Evolutionary conservation across 2,888 invertebrate genomes (phyloP), one percentile per base, ranked within the genome.

Genomic region (Epistrophe eligans): DNA sequence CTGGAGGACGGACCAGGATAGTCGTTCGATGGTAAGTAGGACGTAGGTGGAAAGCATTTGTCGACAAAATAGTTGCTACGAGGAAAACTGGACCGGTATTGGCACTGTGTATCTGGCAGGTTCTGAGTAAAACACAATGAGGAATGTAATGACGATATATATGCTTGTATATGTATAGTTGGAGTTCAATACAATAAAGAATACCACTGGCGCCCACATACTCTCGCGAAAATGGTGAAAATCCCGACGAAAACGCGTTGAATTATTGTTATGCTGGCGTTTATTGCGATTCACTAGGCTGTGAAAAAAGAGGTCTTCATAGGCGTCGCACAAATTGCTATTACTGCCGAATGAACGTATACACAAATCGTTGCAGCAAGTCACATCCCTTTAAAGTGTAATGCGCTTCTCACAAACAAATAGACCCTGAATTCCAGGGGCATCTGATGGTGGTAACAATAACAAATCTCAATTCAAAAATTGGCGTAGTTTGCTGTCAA

Each of bases 381-480:
- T 50, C 55, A 19, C 24, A 13, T 17, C n/a, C n/a, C 50, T 28
- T 40, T n/a, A 15, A 28, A 48, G 9, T 50, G 40, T 45, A 64
- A 62, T 50, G 52, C 45, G n/a, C 43, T 24, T 10, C 66, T 13
- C 15, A 28, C 19, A 28, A 4, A 50, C 32, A 43, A 38, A n/a
- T n/a, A 38, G 35, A 77, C 50, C 55, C 57, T 45, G 40, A 35
- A 45, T 52, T 35, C 57, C 77, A 60, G 40, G 64, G 35, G 43
- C 32, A 70, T 28, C 67, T 38, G 24, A 24, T 24, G 52, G 35
- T 52, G 48, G 52, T 38, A 74, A 81, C 85, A 82, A 77, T 82
- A 82, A 85, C 85, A 85, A 85, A 85, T 85, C 82, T 85, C 81
- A 77, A 82, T 85, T 79, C 77, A 57, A 66, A 85, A 85, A 82